Evolutionary conservation across 2,888 invertebrate species (phyloP).

Genomic region (Rhingia rostrata): DNA sequence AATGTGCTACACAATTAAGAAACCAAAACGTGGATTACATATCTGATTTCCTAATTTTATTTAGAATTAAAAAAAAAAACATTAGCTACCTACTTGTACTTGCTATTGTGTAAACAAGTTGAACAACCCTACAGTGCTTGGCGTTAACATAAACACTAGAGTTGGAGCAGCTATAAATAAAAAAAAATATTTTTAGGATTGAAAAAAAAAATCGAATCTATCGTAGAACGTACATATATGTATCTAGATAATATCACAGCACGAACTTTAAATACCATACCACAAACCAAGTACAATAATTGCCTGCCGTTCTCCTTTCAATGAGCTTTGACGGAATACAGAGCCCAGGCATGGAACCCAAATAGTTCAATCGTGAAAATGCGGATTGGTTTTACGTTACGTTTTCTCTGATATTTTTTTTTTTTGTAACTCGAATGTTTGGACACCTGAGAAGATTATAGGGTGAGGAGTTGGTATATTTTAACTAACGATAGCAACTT

Average conservation of each 20-base stretch:
- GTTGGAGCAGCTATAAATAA: constrained; percentile 23
- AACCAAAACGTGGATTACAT: constrained; percentile 4
- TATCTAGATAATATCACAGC: constrained; percentile 40
- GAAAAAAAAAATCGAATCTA: constrained; percentile 5
- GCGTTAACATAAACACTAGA: constrained; percentile 36
- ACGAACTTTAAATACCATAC: constrained; percentile 47
- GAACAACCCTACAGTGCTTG: constrained; percentile 43
- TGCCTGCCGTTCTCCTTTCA: constrained; percentile 43
- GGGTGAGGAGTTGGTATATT: too few relatives aligned
- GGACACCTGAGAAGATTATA: too few relatives aligned
- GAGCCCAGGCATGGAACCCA: constrained; percentile 35
- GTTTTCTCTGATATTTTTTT: constrained; percentile 9
- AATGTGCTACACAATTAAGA: constrained; percentile 24
- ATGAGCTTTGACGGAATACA: not conserved
- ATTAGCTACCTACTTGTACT: not conserved
- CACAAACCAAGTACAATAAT: constrained; percentile 35
- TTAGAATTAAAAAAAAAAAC: constrained; percentile 40
- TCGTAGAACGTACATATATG: not conserved
- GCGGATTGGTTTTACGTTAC: constrained; percentile 40
- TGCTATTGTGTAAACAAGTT: constrained; percentile 36
- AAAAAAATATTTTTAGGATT: constrained; percentile 25
- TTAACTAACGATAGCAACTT: not conserved
- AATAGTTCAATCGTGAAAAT: constrained; percentile 58
- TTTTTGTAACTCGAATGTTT: too few relatives aligned
- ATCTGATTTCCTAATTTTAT: constrained; percentile 60